Conservation (phyloP, 2,888 invertebrate genomes). For the Cephus sareptanus region DNA sequence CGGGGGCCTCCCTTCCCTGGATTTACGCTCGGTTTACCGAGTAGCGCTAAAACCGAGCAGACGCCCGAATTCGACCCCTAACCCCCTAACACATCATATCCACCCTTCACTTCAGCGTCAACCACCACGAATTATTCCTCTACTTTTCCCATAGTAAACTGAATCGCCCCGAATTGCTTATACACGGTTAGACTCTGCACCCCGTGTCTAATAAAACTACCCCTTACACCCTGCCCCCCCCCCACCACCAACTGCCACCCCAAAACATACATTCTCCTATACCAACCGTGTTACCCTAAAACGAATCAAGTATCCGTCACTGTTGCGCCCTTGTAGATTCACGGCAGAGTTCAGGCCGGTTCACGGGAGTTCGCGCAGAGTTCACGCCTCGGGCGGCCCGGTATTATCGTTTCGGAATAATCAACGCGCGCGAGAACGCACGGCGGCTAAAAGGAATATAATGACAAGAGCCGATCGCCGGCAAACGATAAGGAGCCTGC, state of each 20-base stretch:
- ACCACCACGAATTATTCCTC: not conserved
- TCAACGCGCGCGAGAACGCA: not conserved
- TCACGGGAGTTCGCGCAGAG: not conserved
- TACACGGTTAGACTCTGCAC: not conserved
- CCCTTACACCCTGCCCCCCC: not conserved
- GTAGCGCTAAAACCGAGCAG: not conserved
- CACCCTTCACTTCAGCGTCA: not conserved
- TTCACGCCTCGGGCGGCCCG: not conserved
- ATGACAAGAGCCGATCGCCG: not conserved
- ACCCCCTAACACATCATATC: not conserved
- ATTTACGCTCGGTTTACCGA: conserved; percentile 13
- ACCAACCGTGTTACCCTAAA: not conserved
- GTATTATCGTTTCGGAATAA: not conserved
- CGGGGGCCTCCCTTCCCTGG: conserved; percentile 12
- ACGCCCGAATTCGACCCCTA: not conserved
- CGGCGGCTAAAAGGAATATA: not conserved
- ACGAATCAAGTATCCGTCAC: not conserved
- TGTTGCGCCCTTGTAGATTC: not conserved
- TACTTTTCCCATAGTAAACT: not conserved
- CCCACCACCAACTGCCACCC: too few species aligned
- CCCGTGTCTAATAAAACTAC: not conserved
- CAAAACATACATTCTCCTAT: not conserved
- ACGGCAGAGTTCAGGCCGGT: not conserved
- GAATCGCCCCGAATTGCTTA: not conserved
- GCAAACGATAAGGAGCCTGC: not conserved